phyloP scores from a whole-genome alignment of 1,140 invertebrate genomes.

The Uloborus diversus region DNA sequence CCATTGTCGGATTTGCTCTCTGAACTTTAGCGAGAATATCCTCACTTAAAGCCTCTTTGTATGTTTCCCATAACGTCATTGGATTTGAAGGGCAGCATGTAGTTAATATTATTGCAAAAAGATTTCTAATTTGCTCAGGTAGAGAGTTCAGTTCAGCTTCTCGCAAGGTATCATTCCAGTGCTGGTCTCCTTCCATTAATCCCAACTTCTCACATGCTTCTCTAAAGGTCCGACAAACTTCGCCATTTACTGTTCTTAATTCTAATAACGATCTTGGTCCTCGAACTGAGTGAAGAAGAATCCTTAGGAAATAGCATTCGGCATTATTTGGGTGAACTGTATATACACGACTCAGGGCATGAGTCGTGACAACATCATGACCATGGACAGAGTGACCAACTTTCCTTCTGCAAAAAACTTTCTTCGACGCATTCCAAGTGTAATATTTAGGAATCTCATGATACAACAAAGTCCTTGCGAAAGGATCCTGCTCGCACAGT shows the following conservation, averaged over 20 bases:
- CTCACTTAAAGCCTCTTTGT: no score
- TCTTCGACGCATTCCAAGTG: no score
- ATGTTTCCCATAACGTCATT: no score
- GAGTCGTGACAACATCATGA: no score
- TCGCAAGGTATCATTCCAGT: conserved; percentile 61
- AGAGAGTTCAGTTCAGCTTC: conserved; percentile 61
- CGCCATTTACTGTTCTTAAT: conserved; percentile 60
- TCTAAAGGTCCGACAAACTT: conserved; percentile 44
- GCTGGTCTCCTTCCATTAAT: conserved; percentile 64
- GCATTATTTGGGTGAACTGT: conserved; percentile 63
- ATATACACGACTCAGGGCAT: conserved; percentile 62
- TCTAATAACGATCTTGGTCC: conserved; percentile 59
- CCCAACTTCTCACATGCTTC: conserved; percentile 61
- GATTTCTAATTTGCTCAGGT: conserved; percentile 65
- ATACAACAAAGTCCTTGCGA: no score
- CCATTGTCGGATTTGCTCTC: no score
- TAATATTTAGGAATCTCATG: no score
- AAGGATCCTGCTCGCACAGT: no score
- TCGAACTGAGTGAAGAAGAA: conserved; percentile 62
- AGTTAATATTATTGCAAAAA: conserved; percentile 64
- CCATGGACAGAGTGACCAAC: no score
- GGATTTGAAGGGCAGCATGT: conserved; percentile 21
- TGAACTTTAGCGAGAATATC: no score
- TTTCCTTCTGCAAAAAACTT: no score
- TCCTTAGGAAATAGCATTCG: conserved; percentile 61